Base-by-base conservation (phyloP, 64 coral and sea anemone species). In the Exaiptasia diaphana region DNA sequence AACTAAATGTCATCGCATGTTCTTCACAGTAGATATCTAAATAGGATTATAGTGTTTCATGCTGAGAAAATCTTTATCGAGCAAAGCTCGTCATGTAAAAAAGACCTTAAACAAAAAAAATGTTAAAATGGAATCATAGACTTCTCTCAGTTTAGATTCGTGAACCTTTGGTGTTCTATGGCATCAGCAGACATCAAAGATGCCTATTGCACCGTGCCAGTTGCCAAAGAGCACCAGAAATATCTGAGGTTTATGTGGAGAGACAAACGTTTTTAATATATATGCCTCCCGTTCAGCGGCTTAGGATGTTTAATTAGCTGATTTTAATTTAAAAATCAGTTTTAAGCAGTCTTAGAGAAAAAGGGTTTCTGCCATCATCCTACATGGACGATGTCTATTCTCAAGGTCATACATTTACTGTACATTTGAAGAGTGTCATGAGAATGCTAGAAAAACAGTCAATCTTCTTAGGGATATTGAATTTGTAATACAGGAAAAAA, bases 121-220 rank as follows among this genome's bases (percentile, higher is more conserved):
- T 39, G 65, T 71, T 24, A 83, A 73, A 72, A 83, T 83, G 81
- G 81, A 83, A 13, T 71, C 62, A 11, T 20, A 68, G 4, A 68
- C 46, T 1, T 68, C 41, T 35, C 29, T 69, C 2, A 69, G n/a
- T n/a, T 35, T 22, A 31, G 53, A 4, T 13, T 83, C 11, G 57
- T 41, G 34, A 73, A 20, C 0, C 49, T 24, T 31, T 46, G 68
- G n/a, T 71, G 32, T 5, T 73, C 15, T 45, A 83, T 44, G 67
- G 21, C 50, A 28, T 83, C 67, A 2, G 81, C 33, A 4, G 81
- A 83, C 17, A 71, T 73, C 1, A 83, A 53, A 38, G 49, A 70
- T 73, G 65, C 81, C 29, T 58, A 72, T 23, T 83, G 41, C 41
- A 56, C 67, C 0, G 81, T 83, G 25, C 60, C 79, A 23, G 13